phyloP scores from a whole-genome alignment of 2,888 invertebrate genomes.

The Lycaena phlaeas region DNA sequence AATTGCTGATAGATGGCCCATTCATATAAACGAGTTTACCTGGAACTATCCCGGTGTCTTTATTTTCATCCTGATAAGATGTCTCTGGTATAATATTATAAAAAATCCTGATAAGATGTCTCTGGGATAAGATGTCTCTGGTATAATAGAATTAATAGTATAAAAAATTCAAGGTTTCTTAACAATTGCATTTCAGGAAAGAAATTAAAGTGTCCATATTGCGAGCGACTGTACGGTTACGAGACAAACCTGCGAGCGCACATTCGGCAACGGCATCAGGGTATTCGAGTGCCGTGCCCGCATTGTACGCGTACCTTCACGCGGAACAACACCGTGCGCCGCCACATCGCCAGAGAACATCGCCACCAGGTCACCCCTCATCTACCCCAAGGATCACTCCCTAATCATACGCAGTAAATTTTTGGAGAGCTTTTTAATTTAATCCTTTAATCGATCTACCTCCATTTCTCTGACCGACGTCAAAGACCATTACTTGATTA shows the following conservation, averaged over 20 bases:
- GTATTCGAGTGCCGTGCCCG: conserved; percentile 92
- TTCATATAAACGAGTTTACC: no score
- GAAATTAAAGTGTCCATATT: conserved; percentile 93
- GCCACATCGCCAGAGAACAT: conserved; percentile 92
- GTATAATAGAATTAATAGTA: no score
- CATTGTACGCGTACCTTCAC: conserved; percentile 93
- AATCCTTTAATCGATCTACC: conserved; percentile 54
- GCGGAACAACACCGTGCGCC: conserved; percentile 91
- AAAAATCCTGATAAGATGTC: no score
- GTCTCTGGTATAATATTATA: no score
- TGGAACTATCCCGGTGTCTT: no score
- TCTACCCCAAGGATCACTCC: conserved; percentile 72
- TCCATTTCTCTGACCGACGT: conserved; percentile 40
- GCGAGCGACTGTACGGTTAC: conserved; percentile 93
- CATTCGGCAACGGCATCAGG: conserved; percentile 92
- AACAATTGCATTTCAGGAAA: conserved; percentile 81
- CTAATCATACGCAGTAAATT: conserved; percentile 76
- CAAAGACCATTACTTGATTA: conserved; percentile 6
- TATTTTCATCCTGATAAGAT: no score
- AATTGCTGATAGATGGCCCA: no score
- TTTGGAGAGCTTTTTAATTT: conserved; percentile 8
- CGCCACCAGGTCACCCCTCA: conserved; percentile 82
- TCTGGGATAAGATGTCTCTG: no score
- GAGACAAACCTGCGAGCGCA: conserved; percentile 94
- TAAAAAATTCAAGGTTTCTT: no score